Base-by-base conservation (phyloP, 2,113 vertebrate species). In the Esox niger region DNA sequence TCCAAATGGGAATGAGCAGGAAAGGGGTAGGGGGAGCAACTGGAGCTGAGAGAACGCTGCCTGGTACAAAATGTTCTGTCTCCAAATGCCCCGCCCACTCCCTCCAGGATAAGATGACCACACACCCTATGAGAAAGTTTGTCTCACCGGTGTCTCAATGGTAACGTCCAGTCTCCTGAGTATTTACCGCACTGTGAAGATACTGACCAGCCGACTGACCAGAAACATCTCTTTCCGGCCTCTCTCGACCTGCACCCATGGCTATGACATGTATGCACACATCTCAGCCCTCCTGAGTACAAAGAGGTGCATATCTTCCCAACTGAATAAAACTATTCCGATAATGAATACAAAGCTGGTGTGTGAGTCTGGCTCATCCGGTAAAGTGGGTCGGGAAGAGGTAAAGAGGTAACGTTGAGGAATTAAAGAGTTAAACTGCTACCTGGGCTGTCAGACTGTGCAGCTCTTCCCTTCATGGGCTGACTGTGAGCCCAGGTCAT, bases 31-130 rank as follows among this genome's bases (percentile, higher is more conserved):
- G 33, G 26, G 38, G 26, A 20, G 38, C 20, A 25, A 43, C 2
- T 1, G 61, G 62, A 25, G 15, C 10, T 8, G 30, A 62, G 5
- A 32, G n/a, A 62, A 63, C 11, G 38, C 62, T 17, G 38, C 13
- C 38, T 63, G 62, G 62, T 63, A 63, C 62, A 47, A 63, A 63
- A 63, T 63, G 62, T 63, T 63, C 38, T 7, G 33, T 6, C 56
- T 29, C 27, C 21, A 9, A 4, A 27, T 29, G 25, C 11, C 29
- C 57, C 57, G 0, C 6, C 4, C 17, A 15, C 55, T 15, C 55
- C 3, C 15, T 59, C 17, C 20, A 59, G 27, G 23, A 59, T 59
- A 52, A 52, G 20, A 52, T 9, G 2, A 52, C n/a, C 47, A 52
- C 47, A 52, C n/a, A 17, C 47, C 25, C 35, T 38, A 13, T 20